A percentile compares a stretch with the other conserved stretches of the same genome.
Conservation (phyloP, 2,797 vertebrate species). For the Crocidura indochinensis region DNA sequence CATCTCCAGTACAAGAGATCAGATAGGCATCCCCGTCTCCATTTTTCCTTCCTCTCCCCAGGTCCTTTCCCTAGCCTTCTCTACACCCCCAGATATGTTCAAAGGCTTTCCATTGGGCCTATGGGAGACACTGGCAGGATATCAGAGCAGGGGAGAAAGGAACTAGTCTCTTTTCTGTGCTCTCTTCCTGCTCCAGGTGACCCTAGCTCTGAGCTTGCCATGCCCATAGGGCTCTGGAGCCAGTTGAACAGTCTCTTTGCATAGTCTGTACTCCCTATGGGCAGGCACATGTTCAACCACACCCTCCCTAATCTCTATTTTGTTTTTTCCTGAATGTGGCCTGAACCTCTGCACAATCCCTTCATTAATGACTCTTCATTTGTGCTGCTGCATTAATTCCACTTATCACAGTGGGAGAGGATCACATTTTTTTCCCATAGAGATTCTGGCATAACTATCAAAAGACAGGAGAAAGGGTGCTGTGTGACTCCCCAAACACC, state of each 20-base stretch:
- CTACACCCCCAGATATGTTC: background rate
- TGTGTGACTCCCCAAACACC: background rate
- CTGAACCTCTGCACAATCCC: background rate
- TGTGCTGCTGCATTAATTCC: background rate
- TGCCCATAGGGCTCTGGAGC: background rate
- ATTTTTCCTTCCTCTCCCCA: no score
- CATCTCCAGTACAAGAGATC: conserved; percentile 3
- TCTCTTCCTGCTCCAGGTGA: background rate
- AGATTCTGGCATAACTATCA: background rate
- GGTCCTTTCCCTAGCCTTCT: background rate
- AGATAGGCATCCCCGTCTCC: background rate
- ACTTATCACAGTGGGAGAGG: background rate
- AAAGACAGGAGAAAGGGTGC: background rate
- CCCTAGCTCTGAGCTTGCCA: background rate
- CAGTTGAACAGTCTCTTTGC: background rate
- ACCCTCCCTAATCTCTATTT: no score
- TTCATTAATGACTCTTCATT: background rate
- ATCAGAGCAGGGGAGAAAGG: background rate
- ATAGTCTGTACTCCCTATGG: background rate
- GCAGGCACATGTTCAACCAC: no score
- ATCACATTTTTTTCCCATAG: background rate
- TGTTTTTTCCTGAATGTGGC: background rate
- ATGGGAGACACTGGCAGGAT: background rate
- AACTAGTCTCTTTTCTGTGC: background rate
- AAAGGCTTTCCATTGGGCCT: background rate